These are phyloP conservation scores for Gyrodactylus salaris DNA, from an alignment of 1,140 invertebrate genomes.

Conservation along the genomic window DNA sequence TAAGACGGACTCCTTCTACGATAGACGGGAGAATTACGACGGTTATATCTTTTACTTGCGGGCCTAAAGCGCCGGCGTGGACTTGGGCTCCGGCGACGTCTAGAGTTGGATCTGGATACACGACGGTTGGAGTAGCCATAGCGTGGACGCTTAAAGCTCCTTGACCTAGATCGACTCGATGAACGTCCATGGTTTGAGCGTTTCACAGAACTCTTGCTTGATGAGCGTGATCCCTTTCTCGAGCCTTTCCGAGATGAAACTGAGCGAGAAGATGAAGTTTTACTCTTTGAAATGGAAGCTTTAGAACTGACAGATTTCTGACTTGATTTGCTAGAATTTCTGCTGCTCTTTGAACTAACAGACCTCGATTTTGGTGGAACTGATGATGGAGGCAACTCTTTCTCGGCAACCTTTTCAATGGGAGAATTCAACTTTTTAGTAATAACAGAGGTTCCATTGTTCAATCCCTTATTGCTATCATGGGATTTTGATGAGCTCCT, in stretches of 20 bases:
- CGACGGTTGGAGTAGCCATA: neutral
- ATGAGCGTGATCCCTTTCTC: neutral
- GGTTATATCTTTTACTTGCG: neutral
- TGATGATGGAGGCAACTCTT: no score
- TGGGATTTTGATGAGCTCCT: neutral
- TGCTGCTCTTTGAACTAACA: no score
- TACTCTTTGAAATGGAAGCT: neutral
- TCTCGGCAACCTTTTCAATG: no score
- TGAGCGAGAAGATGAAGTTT: neutral
- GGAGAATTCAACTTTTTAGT: no score
- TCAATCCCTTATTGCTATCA: no score
- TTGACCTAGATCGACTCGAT: no score
- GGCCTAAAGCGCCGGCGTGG: neutral
- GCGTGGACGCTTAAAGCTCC: neutral
- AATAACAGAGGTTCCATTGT: no score
- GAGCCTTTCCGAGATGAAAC: no score
- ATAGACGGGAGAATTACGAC: neutral
- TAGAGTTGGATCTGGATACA: neutral
- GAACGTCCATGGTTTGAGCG: no score
- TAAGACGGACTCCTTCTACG: neutral
- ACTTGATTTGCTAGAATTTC: no score
- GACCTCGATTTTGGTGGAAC: no score
- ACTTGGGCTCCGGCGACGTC: neutral
- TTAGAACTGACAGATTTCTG: no score
- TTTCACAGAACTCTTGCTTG: neutral